phyloP scores from a whole-genome alignment of 2,888 invertebrate genomes.

The Habroteleia sp. region DNA sequence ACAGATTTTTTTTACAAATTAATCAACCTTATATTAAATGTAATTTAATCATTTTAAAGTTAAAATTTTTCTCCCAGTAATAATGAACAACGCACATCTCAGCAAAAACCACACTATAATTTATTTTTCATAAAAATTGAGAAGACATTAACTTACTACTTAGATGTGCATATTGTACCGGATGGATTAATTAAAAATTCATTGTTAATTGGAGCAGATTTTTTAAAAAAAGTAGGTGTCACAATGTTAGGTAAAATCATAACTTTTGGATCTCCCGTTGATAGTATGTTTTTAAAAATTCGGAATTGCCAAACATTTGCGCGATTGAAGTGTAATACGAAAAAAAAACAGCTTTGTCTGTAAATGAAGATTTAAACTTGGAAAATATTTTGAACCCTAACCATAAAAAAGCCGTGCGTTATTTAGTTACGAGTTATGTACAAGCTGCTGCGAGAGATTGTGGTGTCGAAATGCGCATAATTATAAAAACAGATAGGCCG shows the following conservation, averaged over 20 bases:
- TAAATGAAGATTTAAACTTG: neutral
- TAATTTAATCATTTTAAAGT: too few species aligned
- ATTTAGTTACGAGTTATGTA: neutral
- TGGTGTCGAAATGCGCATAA: constrained; percentile 10
- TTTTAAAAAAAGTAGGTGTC: neutral
- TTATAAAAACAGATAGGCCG: constrained; percentile 6
- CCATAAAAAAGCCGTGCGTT: too few species aligned
- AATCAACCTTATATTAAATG: too few species aligned
- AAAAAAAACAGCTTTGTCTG: too few species aligned
- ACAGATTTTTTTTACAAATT: too few species aligned
- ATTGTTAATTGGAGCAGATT: neutral
- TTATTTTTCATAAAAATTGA: too few species aligned
- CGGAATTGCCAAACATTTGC: neutral
- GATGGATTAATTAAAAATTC: constrained; percentile 2
- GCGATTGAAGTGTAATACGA: neutral
- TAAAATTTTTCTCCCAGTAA: too few species aligned
- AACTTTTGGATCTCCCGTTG: neutral
- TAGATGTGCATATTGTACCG: neutral
- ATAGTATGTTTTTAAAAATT: neutral
- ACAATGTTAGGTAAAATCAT: neutral
- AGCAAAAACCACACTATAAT: too few species aligned
- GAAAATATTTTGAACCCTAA: too few species aligned
- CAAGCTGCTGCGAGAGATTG: constrained; percentile 12
- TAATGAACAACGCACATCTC: too few species aligned
- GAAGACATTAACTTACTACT: too few species aligned